Evolutionary conservation across 2,797 vertebrate species (phyloP).

Genomic region (Trematomus bernacchii): DNA sequence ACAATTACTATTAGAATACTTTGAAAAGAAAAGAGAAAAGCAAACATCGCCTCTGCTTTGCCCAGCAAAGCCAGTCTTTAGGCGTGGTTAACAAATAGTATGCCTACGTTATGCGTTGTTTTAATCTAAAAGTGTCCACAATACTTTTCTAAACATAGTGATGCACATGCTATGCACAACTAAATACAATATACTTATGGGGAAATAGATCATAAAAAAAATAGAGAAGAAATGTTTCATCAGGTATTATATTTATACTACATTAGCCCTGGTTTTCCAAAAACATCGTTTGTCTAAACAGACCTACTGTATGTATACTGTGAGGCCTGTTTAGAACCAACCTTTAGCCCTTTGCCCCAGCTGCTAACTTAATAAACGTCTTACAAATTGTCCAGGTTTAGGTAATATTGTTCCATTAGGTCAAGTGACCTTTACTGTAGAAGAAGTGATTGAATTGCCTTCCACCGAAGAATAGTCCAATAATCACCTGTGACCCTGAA

Average conservation of each 20-base stretch:
- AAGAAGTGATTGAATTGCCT: conserved; percentile 35
- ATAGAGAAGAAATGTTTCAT: background rate
- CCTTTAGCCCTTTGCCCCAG: background rate
- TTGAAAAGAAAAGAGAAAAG: no score
- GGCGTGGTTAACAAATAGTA: no score
- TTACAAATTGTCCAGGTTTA: conserved; percentile 19
- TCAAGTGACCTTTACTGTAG: conserved; percentile 9
- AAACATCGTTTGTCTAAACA: background rate
- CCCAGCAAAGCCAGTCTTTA: no score
- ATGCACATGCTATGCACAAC: conserved; percentile 48
- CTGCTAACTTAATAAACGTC: conserved; percentile 20
- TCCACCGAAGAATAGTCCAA: conserved; percentile 20
- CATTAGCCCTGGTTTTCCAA: no score
- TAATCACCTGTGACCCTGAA: conserved; percentile 38
- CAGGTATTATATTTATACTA: background rate
- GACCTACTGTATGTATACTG: background rate
- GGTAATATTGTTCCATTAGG: conserved; percentile 19
- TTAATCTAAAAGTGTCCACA: no score
- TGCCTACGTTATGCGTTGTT: no score
- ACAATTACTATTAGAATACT: no score
- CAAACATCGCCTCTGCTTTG: no score
- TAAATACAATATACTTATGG: conserved; percentile 8
- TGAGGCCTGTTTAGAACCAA: conserved; percentile 16
- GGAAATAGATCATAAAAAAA: conserved; percentile 10
- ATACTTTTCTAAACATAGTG: no score